phyloP scores from a whole-genome alignment of 2,888 invertebrate species.

The Phaedon cochleariae region DNA sequence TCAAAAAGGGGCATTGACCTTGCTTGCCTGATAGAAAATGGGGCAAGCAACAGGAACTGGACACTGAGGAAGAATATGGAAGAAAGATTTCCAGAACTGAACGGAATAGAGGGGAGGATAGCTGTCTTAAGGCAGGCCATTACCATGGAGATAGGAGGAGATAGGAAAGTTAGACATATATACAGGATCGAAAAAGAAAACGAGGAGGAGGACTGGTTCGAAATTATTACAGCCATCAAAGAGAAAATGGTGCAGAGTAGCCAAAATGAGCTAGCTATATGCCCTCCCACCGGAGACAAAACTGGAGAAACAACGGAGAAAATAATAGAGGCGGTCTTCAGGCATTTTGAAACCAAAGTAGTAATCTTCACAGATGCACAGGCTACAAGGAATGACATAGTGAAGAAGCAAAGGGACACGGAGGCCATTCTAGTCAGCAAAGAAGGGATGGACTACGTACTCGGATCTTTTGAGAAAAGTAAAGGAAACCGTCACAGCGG shows the following conservation, averaged over 20 bases:
- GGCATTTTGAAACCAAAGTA: neutral
- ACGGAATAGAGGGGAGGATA: neutral
- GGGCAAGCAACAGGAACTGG: neutral
- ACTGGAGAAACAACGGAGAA: neutral
- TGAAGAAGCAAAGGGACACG: neutral
- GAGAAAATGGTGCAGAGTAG: neutral
- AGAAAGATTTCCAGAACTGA: constrained; percentile 5
- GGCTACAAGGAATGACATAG: neutral
- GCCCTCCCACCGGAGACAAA: neutral
- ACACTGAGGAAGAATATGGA: neutral
- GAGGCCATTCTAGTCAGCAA: neutral
- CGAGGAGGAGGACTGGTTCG: constrained; percentile 8
- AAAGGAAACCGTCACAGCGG: neutral
- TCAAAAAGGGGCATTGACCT: neutral
- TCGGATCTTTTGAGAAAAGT: neutral
- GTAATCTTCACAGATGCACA: neutral
- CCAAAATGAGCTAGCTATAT: neutral
- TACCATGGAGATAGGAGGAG: neutral
- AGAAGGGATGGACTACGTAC: neutral
- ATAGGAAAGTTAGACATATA: neutral
- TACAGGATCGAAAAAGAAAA: neutral
- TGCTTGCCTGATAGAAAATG: neutral
- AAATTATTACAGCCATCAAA: neutral
- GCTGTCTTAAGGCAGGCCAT: neutral
- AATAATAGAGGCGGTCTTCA: constrained; percentile 4